Conservation (phyloP, 1,140 invertebrate genomes). For the Papilio xuthus region DNA sequence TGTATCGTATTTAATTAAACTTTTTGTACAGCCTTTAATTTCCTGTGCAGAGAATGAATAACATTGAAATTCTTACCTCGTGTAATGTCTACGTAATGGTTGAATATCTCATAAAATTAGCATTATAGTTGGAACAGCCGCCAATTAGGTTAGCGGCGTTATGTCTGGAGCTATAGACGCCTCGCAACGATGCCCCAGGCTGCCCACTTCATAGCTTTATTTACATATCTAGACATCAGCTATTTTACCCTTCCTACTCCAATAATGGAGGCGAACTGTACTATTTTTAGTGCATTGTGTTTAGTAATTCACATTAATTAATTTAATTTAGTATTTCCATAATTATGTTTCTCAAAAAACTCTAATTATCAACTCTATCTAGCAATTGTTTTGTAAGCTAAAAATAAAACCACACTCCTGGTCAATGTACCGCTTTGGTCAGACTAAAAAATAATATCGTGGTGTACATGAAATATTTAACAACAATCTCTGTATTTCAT, state of each 20-base stretch:
- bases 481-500: too few species aligned
- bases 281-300: background rate
- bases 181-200: slow-evolving; percentile 29
- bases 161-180: slow-evolving; percentile 46
- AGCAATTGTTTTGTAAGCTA: too few species aligned
- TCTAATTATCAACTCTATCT: too few species aligned
- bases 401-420: too few species aligned
- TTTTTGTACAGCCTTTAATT: slow-evolving; percentile 39
- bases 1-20: slow-evolving; percentile 5
- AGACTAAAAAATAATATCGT: too few species aligned
- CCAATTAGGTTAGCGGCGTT: slow-evolving; percentile 75
- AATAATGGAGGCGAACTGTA: slow-evolving; percentile 27
- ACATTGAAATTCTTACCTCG: slow-evolving; percentile 44
- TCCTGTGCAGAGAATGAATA: slow-evolving; percentile 36
- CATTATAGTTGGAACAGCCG: slow-evolving; percentile 64
- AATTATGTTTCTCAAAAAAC: too few species aligned
- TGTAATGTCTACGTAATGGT: slow-evolving; percentile 50
- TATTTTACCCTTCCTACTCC: slow-evolving; percentile 25
- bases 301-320: background rate
- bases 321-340: background rate
- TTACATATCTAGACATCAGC: slow-evolving; percentile 48
- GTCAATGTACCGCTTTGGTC: too few species aligned
- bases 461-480: too few species aligned
- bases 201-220: slow-evolving; percentile 49
- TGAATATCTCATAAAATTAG: slow-evolving; percentile 65